phyloP scores from a whole-genome alignment of 2,888 invertebrate genomes.

The Anoncus sp. region DNA sequence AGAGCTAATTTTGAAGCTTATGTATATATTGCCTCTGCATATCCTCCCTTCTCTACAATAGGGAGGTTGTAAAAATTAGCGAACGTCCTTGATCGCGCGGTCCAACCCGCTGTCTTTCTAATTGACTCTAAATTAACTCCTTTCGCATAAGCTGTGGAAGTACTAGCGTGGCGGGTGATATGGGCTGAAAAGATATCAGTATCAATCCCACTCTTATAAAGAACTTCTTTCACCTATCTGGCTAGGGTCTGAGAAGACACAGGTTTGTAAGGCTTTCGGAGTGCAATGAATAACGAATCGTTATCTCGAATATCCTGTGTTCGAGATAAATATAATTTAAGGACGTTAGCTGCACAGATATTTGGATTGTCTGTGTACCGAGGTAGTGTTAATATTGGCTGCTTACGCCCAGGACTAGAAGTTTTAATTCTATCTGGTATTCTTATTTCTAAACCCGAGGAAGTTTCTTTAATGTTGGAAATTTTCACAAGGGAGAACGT shows the following conservation, averaged over 20 bases:
- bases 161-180: constrained; percentile 66
- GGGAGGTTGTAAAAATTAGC: constrained; percentile 57
- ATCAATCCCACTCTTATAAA: constrained; percentile 60
- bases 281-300: constrained; percentile 61
- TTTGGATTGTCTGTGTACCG: constrained; percentile 50
- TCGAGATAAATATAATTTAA: constrained; percentile 51
- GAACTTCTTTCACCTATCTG: constrained; percentile 58
- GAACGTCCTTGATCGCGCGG: constrained; percentile 64
- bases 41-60: constrained; percentile 32
- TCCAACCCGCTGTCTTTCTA: constrained; percentile 67
- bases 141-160: constrained; percentile 65
- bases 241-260: constrained; percentile 65
- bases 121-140: constrained; percentile 64
- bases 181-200: constrained; percentile 61
- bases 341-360: constrained; percentile 58
- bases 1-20: neutral
- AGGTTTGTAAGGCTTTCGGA: constrained; percentile 58
- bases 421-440: constrained; percentile 57
- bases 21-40: neutral
- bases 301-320: constrained; percentile 21
- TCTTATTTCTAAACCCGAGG: constrained; percentile 37
- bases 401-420: constrained; percentile 51
- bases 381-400: constrained; percentile 61
- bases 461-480: neutral
- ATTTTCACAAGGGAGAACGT: constrained; percentile 20